Evolutionary conservation across 2,888 invertebrate species (phyloP), one percentile per base, ranked within the genome.

Genomic region (Protula sp.): DNA sequence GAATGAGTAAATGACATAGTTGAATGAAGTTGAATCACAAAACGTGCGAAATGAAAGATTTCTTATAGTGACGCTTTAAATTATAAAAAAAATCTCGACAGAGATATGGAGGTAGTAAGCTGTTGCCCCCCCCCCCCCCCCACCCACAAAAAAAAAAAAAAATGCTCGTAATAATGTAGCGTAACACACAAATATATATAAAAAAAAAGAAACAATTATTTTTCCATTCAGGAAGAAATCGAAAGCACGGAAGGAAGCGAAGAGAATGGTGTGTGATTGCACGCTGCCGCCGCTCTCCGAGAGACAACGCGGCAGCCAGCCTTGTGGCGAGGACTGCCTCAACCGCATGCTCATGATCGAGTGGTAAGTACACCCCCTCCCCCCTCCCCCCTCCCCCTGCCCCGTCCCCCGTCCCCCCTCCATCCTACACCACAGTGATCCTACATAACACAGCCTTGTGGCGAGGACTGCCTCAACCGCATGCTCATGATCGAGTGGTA

Each of bases 401-500:
- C n/a, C n/a, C n/a, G n/a, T n/a, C n/a, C n/a, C n/a, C n/a, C n/a
- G n/a, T n/a, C n/a, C 22, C 30, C 24, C 24, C 2, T 48, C n/a
- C n/a, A n/a, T n/a, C n/a, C n/a, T n/a, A n/a, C n/a, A n/a, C n/a
- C n/a, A n/a, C n/a, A n/a, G n/a, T n/a, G n/a, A n/a, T n/a, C n/a
- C n/a, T n/a, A n/a, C n/a, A n/a, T n/a, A n/a, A n/a, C n/a, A 38
- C 19, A 87, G 63, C 94, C 93, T 9, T 98, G 98, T 80, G 94
- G 93, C 0, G 93, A 94, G 75, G 94, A 95, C 82, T 98, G 98
- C 82, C 86, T 98, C 38, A 98, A 98, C 84, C 87, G 95, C 76
- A 85, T 97, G 78, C 87, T 98, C n/a, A 92, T 95, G 90, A 95
- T 98, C 77, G 98, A 98, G 86, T 98, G 94, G 92, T 92, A 84